These are phyloP conservation scores for Hippopotamyrus pictus DNA, from an alignment of 2,797 vertebrate genomes.

Conservation along the genomic window DNA sequence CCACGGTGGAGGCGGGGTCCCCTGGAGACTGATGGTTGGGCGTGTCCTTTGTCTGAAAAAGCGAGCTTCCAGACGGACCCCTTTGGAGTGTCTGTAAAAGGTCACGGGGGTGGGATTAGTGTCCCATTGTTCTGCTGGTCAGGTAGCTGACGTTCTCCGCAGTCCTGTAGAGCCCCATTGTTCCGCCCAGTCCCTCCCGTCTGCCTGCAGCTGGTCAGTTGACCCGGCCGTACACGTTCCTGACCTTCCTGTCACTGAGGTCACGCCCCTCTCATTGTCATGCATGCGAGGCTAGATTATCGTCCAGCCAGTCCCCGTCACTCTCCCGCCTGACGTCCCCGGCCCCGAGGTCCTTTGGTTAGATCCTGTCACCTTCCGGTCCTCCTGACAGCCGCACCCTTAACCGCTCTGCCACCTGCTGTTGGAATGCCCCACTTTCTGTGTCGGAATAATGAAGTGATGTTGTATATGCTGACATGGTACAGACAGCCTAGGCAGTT, in stretches of 20 bases:
- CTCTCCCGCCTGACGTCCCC: neutral
- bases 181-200: neutral
- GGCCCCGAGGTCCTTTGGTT: neutral
- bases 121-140: neutral
- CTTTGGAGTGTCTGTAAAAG: neutral
- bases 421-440: neutral
- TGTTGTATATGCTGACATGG: neutral
- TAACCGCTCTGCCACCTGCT: neutral
- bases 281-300: neutral
- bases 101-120: too few species aligned
- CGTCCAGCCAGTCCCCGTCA: neutral
- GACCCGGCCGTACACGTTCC: neutral
- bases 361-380: neutral
- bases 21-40: neutral
- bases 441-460: neutral
- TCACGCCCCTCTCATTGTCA: neutral
- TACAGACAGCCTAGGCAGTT: neutral
- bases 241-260: neutral
- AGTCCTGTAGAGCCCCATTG: neutral
- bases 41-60: neutral
- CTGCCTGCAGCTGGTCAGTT: neutral
- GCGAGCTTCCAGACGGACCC: neutral
- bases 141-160: conserved; percentile 13
- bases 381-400: neutral
- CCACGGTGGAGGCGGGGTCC: neutral